phyloP scores from a whole-genome alignment of 2,888 invertebrate genomes.

The Craniophora ligustri region DNA sequence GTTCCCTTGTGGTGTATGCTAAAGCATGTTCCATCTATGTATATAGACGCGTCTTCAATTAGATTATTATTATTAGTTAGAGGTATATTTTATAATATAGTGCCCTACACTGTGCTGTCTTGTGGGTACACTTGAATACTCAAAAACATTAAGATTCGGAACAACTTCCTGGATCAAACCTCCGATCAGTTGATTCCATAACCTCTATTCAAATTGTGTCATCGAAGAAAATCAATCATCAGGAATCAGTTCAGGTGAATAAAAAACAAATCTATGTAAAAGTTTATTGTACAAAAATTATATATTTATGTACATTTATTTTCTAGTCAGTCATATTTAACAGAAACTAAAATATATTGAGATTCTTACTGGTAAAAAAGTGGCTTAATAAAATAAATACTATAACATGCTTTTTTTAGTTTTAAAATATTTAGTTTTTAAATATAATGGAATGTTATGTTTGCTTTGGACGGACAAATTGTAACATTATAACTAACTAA shows the following conservation, averaged over 20 bases:
- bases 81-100: no score
- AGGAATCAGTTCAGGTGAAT: background rate
- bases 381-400: background rate
- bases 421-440: background rate
- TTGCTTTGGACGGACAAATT: constrained; percentile 18
- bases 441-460: constrained; percentile 25
- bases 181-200: no score
- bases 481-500: constrained; percentile 3
- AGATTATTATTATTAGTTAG: no score
- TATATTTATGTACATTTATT: constrained; percentile 30
- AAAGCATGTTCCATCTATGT: no score
- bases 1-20: no score
- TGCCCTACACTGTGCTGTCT: no score
- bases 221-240: no score
- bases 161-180: no score
- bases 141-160: no score
- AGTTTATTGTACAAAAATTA: constrained; percentile 42
- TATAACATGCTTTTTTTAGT: background rate
- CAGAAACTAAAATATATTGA: constrained; percentile 36
- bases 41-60: no score
- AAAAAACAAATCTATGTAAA: constrained; percentile 8
- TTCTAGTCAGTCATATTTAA: constrained; percentile 47
- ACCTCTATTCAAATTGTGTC: no score
- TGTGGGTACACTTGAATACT: no score
- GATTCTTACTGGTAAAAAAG: constrained; percentile 22